A percentile compares a stretch with the other conserved stretches of the same genome.
Conservation (phyloP, 2,113 vertebrate genomes). For the Tenrec ecaudatus region DNA sequence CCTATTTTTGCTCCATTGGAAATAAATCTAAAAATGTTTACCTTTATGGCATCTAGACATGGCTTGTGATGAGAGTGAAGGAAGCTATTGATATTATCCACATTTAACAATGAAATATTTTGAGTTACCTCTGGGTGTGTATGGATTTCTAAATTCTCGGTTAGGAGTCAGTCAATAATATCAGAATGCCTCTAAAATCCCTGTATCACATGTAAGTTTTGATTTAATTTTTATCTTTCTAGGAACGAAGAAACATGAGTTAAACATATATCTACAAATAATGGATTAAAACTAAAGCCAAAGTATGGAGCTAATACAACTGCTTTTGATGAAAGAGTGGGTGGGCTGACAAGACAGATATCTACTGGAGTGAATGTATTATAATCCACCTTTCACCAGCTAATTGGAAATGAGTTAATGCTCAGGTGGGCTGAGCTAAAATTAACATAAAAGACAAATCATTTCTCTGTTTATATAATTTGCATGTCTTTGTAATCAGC, state of each 20-base stretch:
- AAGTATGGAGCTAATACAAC: neutral
- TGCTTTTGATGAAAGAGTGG: neutral
- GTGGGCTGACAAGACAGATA: neutral
- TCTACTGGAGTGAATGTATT: neutral
- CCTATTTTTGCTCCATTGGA: neutral
- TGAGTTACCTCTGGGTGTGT: neutral
- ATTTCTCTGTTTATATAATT: slow-evolving; percentile 74
- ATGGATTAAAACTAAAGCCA: neutral
- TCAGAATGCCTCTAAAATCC: neutral
- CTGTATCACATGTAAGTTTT: neutral
- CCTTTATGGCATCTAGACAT: neutral
- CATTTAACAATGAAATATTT: too few species aligned
- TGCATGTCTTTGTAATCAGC: slow-evolving; percentile 76
- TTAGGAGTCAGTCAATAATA: neutral
- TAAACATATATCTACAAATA: neutral
- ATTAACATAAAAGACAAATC: slow-evolving; percentile 71
- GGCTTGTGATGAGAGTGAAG: neutral
- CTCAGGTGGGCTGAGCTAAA: slow-evolving; percentile 71
- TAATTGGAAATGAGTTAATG: slow-evolving; percentile 57
- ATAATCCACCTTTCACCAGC: slow-evolving; percentile 37
- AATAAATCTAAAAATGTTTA: slow-evolving; percentile 36
- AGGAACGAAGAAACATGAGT: neutral
- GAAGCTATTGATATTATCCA: neutral
- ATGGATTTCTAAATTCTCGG: neutral
- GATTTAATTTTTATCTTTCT: slow-evolving; percentile 19